A percentile compares a stretch with the other conserved stretches of the same genome.
Evolutionary conservation across 2,888 invertebrate species (phyloP).

Genomic region (Volucella bombylans): DNA sequence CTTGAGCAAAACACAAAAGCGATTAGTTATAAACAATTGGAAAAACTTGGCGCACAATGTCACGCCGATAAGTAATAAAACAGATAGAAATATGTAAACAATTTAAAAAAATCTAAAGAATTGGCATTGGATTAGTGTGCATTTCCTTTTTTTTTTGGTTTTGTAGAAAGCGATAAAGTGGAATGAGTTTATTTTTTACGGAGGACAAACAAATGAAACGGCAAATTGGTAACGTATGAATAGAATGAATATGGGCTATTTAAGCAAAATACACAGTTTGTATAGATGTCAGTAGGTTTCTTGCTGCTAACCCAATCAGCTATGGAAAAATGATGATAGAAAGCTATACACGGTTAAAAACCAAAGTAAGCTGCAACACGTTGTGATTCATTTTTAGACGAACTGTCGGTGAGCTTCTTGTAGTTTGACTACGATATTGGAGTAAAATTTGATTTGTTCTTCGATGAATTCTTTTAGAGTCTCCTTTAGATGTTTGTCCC

Average conservation of each 20-base stretch:
- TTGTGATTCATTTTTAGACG: slow-evolving; percentile 75
- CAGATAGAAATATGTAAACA: neutral
- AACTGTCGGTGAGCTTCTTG: slow-evolving; percentile 85
- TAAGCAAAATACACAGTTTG: slow-evolving; percentile 38
- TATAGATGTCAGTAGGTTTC: neutral
- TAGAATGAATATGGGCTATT: neutral
- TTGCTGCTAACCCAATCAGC: neutral
- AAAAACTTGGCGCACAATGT: neutral
- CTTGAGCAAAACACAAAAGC: slow-evolving; percentile 24
- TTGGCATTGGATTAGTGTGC: neutral
- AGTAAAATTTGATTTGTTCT: slow-evolving; percentile 96
- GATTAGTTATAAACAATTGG: neutral
- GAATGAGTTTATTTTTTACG: slow-evolving; percentile 25
- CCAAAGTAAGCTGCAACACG: slow-evolving; percentile 29
- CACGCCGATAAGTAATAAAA: slow-evolving; percentile 2
- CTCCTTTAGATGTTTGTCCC: slow-evolving; percentile 91
- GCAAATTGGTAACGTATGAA: neutral
- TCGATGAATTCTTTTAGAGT: slow-evolving; percentile 93
- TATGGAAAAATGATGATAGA: slow-evolving; percentile 20
- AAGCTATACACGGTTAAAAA: neutral
- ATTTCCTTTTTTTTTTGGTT: neutral
- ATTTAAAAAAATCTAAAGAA: neutral
- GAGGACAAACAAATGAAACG: neutral
- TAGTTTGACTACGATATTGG: slow-evolving; percentile 89
- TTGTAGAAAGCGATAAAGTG: slow-evolving; percentile 29